phyloP scores from a whole-genome alignment of 2,888 invertebrate genomes.

The Drosophila maculinotata region DNA sequence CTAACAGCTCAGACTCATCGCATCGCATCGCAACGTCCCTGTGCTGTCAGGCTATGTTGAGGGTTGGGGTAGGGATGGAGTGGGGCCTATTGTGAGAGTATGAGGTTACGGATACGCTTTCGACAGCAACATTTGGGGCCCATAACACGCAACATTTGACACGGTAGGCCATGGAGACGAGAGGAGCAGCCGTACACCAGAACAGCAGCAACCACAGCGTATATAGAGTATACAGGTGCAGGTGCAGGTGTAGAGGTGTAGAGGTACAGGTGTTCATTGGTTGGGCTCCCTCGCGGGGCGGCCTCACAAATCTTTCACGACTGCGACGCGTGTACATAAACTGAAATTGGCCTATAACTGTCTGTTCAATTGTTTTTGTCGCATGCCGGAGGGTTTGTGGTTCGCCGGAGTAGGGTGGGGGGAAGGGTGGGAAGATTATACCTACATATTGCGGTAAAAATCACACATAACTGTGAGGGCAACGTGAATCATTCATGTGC shows the following conservation, averaged over 20 bases:
- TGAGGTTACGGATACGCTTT: conserved; percentile 71
- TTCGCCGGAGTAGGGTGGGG: not conserved
- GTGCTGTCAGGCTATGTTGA: conserved; percentile 31
- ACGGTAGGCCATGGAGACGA: conserved; percentile 55
- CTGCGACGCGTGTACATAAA: conserved; percentile 77
- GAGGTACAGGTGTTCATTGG: conserved; percentile 52
- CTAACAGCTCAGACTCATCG: conserved; percentile 12
- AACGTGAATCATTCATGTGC: conserved; percentile 77
- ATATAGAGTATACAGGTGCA: conserved; percentile 12
- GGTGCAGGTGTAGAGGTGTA: conserved; percentile 3
- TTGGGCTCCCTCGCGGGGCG: conserved; percentile 22
- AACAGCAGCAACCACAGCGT: conserved; percentile 28
- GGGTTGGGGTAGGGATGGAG: not conserved
- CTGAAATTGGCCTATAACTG: conserved; percentile 79
- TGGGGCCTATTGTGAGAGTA: conserved; percentile 22
- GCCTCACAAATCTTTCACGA: conserved; percentile 75
- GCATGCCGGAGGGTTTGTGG: conserved; percentile 24
- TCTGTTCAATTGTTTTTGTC: conserved; percentile 79
- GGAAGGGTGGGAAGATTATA: conserved; percentile 26
- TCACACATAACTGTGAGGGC: conserved; percentile 72
- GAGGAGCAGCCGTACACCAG: conserved; percentile 8
- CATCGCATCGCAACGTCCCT: conserved; percentile 19
- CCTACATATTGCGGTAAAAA: conserved; percentile 79
- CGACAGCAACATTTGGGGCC: conserved; percentile 76
- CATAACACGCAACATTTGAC: conserved; percentile 79